phyloP scores from a whole-genome alignment of 2,797 vertebrate genomes.

The Pterois miles region DNA sequence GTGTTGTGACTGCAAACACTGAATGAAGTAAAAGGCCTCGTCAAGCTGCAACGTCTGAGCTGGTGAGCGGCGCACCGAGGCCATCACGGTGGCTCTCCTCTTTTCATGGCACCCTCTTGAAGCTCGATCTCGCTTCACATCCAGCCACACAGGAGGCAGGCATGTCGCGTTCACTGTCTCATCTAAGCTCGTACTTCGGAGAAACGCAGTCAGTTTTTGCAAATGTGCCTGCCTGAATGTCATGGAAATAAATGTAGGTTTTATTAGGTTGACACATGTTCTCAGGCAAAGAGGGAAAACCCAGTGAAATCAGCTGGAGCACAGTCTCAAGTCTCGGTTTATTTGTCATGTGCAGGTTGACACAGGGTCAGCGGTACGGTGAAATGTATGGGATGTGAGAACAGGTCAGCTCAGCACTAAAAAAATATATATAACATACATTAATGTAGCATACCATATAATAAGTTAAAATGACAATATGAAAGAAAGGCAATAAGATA shows the following conservation, averaged over 20 bases:
- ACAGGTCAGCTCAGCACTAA: too few species aligned
- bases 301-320: too few species aligned
- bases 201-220: neutral
- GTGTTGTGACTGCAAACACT: neutral
- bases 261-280: neutral
- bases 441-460: too few species aligned
- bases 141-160: slow-evolving; percentile 39
- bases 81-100: slow-evolving; percentile 17
- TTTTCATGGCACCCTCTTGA: slow-evolving; percentile 59
- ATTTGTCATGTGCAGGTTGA: too few species aligned
- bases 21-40: neutral
- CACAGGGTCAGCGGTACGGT: too few species aligned
- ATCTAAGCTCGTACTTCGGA: slow-evolving; percentile 32
- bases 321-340: neutral
- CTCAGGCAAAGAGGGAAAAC: neutral
- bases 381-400: too few species aligned
- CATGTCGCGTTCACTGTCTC: slow-evolving; percentile 50
- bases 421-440: too few species aligned
- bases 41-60: neutral
- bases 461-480: too few species aligned
- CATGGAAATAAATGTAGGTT: neutral
- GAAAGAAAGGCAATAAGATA: too few species aligned
- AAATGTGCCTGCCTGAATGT: neutral
- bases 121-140: slow-evolving; percentile 44
- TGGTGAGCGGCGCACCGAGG: slow-evolving; percentile 10